Conservation (phyloP, 1,140 invertebrate genomes). For the Pogonomyrmex barbatus region DNA sequence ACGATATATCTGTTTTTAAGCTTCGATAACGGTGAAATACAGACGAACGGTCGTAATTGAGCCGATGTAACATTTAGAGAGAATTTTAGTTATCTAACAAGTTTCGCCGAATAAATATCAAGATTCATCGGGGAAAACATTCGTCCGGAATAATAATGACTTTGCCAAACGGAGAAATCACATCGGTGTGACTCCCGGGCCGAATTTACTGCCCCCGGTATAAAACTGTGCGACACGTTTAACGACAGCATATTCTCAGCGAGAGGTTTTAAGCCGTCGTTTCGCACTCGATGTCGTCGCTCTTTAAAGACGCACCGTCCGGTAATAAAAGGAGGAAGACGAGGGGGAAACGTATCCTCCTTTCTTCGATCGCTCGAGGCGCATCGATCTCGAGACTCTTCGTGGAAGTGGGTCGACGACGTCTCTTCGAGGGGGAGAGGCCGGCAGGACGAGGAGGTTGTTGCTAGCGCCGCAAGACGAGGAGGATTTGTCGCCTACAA, state of each 20-base stretch:
- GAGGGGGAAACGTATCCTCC: slow-evolving; percentile 66
- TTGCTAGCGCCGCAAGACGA: slow-evolving; percentile 46
- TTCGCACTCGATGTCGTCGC: slow-evolving; percentile 22
- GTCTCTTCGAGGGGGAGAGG: slow-evolving; percentile 16
- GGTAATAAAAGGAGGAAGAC: slow-evolving; percentile 33
- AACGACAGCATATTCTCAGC: neutral
- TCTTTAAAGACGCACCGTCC: slow-evolving; percentile 32
- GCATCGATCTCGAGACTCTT: slow-evolving; percentile 76
- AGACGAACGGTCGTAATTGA: neutral
- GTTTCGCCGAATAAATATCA: neutral
- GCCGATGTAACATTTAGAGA: slow-evolving; percentile 3
- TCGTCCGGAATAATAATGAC: neutral
- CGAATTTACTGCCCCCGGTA: slow-evolving; percentile 19
- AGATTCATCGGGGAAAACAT: neutral
- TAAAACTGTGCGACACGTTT: slow-evolving; percentile 34
- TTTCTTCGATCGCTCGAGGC: slow-evolving; percentile 73
- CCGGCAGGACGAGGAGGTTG: neutral
- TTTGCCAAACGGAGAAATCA: neutral
- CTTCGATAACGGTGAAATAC: neutral
- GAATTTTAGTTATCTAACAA: neutral
- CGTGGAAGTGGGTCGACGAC: slow-evolving; percentile 76
- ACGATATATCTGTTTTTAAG: neutral
- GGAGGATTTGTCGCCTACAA: slow-evolving; percentile 63
- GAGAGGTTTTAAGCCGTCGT: neutral
- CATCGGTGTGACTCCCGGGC: neutral